A percentile compares a stretch with the other conserved stretches of the same genome.
Evolutionary conservation across 2,797 vertebrate genomes (phyloP).

Genomic region (Darevskia nairensis): DNA sequence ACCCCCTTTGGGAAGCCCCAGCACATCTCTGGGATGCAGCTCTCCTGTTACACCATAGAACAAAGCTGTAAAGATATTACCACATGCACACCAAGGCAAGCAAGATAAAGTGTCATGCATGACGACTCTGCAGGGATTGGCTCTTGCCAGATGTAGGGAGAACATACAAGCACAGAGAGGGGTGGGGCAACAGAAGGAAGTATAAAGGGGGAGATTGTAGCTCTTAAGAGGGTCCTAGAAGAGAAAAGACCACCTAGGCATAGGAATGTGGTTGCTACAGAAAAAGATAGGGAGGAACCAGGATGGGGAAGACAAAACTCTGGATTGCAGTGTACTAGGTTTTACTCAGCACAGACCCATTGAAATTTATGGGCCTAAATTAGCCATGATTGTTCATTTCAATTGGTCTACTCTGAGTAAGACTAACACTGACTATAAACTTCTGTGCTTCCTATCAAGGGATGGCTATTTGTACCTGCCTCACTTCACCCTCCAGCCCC

Average conservation of each 20-base stretch:
- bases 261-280: slow-evolving; percentile 21
- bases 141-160: slow-evolving; percentile 29
- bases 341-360: too few relatives aligned
- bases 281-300: neutral
- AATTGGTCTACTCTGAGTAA: too few relatives aligned
- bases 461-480: too few relatives aligned
- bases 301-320: neutral
- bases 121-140: slow-evolving; percentile 22
- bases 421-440: too few relatives aligned
- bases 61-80: slow-evolving; percentile 8
- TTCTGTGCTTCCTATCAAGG: too few relatives aligned
- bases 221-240: slow-evolving; percentile 26
- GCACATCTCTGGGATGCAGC: slow-evolving; percentile 61
- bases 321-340: too few relatives aligned
- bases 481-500: too few relatives aligned
- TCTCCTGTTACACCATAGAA: slow-evolving; percentile 52
- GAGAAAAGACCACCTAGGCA: neutral
- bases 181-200: slow-evolving; percentile 24
- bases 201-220: slow-evolving; percentile 47
- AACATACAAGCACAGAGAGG: neutral
- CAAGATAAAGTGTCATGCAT: slow-evolving; percentile 14
- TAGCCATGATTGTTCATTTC: too few relatives aligned
- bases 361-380: too few relatives aligned
- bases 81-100: slow-evolving; percentile 45
- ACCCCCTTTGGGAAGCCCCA: too few relatives aligned